Percentiles rank a stretch among this genome's conserved stretches.
phyloP scores from a whole-genome alignment of 2,888 invertebrate species.

The Torymus aiolomorphi region DNA sequence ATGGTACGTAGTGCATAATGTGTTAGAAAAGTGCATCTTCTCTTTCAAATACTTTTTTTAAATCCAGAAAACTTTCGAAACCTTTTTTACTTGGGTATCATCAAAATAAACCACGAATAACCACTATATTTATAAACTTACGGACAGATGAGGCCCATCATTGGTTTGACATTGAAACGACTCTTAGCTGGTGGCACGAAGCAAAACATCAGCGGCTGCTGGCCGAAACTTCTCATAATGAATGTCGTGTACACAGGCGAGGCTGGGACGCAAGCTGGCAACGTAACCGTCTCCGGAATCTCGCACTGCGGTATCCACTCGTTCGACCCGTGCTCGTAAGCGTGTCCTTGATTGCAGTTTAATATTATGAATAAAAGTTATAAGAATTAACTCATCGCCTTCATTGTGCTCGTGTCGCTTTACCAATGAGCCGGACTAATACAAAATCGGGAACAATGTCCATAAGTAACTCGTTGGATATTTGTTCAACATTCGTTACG shows the following conservation, averaged over 20 bases:
- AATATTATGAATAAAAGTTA: conserved; percentile 1
- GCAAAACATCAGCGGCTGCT: conserved; percentile 74
- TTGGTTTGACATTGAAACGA: conserved; percentile 74
- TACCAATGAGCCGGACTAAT: conserved; percentile 65
- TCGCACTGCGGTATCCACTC: conserved; percentile 68
- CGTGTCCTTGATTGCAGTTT: conserved; percentile 43
- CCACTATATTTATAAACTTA: conserved; percentile 6
- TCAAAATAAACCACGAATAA: too few relatives aligned
- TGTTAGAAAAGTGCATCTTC: too few relatives aligned
- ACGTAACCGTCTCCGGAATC: conserved; percentile 66
- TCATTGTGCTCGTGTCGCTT: neutral
- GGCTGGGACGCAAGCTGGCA: conserved; percentile 69
- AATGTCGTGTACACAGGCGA: conserved; percentile 72
- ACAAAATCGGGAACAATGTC: conserved; percentile 63
- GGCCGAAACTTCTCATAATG: conserved; percentile 71
- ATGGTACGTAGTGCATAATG: too few relatives aligned
- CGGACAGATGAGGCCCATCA: conserved; percentile 47
- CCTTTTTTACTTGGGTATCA: too few relatives aligned
- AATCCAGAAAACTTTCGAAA: too few relatives aligned
- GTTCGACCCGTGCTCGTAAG: conserved; percentile 44
- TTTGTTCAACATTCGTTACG: neutral
- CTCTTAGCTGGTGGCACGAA: conserved; percentile 74
- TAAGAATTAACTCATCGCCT: neutral
- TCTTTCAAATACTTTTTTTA: too few relatives aligned
- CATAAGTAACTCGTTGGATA: neutral